Evolutionary conservation across 2,113 vertebrate genomes (phyloP), one percentile per base, ranked within the genome.

Genomic region (Amphiprion ocellaris): DNA sequence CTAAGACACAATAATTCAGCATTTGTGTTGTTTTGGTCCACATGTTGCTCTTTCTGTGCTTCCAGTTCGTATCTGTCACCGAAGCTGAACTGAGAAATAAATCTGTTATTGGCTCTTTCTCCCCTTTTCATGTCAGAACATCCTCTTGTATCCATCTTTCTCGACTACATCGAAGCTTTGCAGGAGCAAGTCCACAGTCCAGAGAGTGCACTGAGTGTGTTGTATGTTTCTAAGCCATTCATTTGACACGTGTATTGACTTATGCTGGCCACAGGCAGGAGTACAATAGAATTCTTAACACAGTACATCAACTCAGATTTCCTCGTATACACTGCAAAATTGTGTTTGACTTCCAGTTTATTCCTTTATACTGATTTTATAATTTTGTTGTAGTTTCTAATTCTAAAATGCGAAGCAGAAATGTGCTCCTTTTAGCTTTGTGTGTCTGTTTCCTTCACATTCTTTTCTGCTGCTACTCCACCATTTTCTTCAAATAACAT

Each of bases 1-100:
- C 2, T 21, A 24, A 59, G 59, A 84, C 53, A 74, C 53, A 64
- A 66, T 72, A 39, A 59, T 72, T 47, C 4, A 24, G 15, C 52
- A 37, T 56, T 7, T 6, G 9, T 47, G 14, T 44, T 78, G 50
- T 58, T 81, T 26, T 56, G 16, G 41, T 71, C 5, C 23, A 8
- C 55, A 26, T 5, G 1, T 23, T 0, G 62, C 1, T 54, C 23
- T 62, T 10, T 39, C 9, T 59, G 30, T 68, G 15, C 50, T 30
- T 49, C 10, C 11, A 46, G 1, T 46, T 46, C 1, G 14, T 64
- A 52, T 78, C 44, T 23, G 26, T 50, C 59, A 8, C 24, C 15
- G 54, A 55, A 5, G 26, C 37, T 66, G 44, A 63, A 62, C 2
- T 1, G 30, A 59, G 16, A 60, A 4, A 37, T 1, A 17, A 46